Evolutionary conservation across 2,797 vertebrate genomes (phyloP).

Genomic region (Pipistrellus pygmaeus): DNA sequence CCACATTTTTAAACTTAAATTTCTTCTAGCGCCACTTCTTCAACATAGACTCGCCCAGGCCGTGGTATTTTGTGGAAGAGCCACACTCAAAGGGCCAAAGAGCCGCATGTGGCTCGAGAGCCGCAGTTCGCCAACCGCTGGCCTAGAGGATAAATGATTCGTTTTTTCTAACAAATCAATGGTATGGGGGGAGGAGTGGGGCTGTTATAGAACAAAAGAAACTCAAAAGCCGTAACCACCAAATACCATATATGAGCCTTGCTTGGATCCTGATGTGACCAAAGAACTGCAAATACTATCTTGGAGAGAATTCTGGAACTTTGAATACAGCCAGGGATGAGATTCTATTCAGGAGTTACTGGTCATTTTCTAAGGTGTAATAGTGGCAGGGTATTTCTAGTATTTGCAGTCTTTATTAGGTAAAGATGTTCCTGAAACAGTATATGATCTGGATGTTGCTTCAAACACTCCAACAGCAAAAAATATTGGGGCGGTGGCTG

Average conservation of each 20-base stretch:
- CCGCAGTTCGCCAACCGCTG: too few species aligned
- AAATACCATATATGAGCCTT: not conserved
- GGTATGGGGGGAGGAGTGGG: not conserved
- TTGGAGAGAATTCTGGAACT: not conserved
- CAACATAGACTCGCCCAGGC: too few species aligned
- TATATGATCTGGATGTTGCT: constrained; percentile 8
- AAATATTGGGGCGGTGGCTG: not conserved
- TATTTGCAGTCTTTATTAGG: constrained; percentile 18
- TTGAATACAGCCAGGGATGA: not conserved
- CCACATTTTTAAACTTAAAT: too few species aligned
- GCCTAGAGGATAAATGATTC: not conserved
- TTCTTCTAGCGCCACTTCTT: too few species aligned
- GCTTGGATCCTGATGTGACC: not conserved
- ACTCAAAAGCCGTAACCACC: not conserved
- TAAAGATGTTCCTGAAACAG: constrained; percentile 24
- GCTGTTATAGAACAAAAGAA: not conserved
- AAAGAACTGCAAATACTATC: not conserved
- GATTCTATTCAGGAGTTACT: constrained; percentile 2
- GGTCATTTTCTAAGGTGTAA: constrained; percentile 21
- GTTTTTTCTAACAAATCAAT: constrained; percentile 37
- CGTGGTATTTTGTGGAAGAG: too few species aligned
- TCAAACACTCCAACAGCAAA: constrained; percentile 6
- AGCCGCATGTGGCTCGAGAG: too few species aligned
- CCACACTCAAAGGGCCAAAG: too few species aligned
- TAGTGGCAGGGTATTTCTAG: not conserved